Evolutionary conservation across 2,888 invertebrate species (phyloP).

Genomic region (Malachius bipustulatus): DNA sequence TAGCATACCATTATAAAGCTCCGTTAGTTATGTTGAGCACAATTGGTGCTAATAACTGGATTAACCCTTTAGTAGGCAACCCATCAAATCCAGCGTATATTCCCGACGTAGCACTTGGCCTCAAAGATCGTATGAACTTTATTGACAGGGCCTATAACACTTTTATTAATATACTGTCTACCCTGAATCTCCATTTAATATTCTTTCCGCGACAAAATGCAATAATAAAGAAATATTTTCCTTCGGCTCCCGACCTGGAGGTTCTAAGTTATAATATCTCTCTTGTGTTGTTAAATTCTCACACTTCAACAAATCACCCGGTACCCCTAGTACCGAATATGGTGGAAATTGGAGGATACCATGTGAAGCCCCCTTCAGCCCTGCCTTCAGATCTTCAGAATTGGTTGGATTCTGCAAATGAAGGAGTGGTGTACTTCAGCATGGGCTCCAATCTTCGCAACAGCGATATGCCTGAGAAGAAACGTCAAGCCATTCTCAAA

Average conservation of each 20-base stretch:
- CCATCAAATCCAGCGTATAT: constrained; percentile 35
- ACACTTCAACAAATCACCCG: constrained; percentile 40
- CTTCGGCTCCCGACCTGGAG: constrained; percentile 21
- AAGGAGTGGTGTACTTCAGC: constrained; percentile 47
- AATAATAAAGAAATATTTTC: constrained; percentile 25
- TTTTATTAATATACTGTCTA: constrained; percentile 26
- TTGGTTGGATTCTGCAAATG: constrained; percentile 39
- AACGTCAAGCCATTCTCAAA: constrained; percentile 41
- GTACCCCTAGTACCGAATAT: constrained; percentile 43
- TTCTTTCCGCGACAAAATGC: constrained; percentile 20
- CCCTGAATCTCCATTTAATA: constrained; percentile 16
- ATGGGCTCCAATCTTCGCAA: constrained; percentile 49
- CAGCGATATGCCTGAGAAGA: constrained; percentile 42
- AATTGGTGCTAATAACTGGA: constrained; percentile 33
- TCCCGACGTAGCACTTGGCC: constrained; percentile 12
- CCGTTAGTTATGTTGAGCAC: constrained; percentile 31
- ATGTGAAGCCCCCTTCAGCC: constrained; percentile 27
- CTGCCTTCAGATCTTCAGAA: constrained; percentile 38
- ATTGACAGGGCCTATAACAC: constrained; percentile 41
- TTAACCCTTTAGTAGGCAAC: constrained; percentile 38
- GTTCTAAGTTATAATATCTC: constrained; percentile 24
- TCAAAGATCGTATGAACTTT: constrained; percentile 36
- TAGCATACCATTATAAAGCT: constrained; percentile 28
- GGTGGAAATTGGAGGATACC: constrained; percentile 46
- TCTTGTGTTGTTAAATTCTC: constrained; percentile 30